Evolutionary conservation across 2,888 invertebrate genomes (phyloP).

Genomic region (Chironomus riparius): DNA sequence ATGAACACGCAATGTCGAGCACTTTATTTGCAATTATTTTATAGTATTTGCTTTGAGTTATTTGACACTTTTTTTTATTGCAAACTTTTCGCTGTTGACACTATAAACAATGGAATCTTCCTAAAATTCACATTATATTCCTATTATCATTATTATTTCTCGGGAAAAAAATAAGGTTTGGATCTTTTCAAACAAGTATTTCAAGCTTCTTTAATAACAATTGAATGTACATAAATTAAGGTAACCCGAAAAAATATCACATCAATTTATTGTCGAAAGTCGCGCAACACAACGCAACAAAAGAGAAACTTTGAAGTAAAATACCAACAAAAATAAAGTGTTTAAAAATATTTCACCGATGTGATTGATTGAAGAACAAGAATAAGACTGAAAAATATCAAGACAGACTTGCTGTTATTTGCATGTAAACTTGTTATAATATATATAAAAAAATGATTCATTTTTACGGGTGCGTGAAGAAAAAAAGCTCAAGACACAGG

Average conservation of each 20-base stretch:
- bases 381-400: neutral
- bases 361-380: conserved; percentile 8
- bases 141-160: no score
- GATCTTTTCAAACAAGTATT: no score
- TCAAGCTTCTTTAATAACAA: no score
- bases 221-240: neutral
- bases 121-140: no score
- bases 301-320: neutral
- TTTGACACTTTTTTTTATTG: no score
- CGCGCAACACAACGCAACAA: neutral
- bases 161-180: no score
- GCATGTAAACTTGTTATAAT: neutral
- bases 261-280: neutral
- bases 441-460: neutral
- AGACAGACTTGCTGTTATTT: neutral
- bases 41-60: no score
- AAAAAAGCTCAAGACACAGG: neutral
- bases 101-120: no score
- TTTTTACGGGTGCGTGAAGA: neutral
- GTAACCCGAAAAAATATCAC: neutral
- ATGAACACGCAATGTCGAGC: no score
- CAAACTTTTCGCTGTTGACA: no score
- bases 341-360: neutral
- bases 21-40: no score
- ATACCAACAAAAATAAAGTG: neutral